Percentiles rank a stretch among this genome's conserved stretches.
phyloP scores from a whole-genome alignment of 2,113 vertebrate species.

The Crotalus helleri region DNA sequence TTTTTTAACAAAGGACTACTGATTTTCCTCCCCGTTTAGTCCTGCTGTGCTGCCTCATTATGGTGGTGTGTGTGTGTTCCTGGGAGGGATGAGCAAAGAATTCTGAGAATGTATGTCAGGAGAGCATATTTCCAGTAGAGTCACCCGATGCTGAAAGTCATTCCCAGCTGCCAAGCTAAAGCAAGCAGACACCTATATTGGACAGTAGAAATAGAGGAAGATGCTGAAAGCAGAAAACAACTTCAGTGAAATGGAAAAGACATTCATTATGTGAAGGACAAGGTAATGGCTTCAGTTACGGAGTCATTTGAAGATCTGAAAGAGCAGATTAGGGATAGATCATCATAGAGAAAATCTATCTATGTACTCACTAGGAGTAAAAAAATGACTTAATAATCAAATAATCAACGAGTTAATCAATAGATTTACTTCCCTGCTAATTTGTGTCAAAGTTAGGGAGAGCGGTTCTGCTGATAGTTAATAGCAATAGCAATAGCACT shows the following conservation, averaged over 20 bases:
- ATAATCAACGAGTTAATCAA: neutral
- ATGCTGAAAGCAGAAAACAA: neutral
- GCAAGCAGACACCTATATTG: neutral
- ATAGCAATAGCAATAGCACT: neutral
- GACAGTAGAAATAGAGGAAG: neutral
- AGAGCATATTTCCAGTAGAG: neutral
- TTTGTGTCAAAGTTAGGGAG: neutral
- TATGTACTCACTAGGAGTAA: neutral
- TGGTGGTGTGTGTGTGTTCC: neutral
- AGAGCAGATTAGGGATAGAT: neutral
- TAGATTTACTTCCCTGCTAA: neutral
- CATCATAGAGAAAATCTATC: neutral
- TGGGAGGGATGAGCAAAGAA: neutral
- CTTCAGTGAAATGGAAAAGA: neutral
- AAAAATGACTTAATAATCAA: neutral
- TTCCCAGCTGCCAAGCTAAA: neutral
- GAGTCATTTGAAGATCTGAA: neutral
- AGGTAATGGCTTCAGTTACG: neutral
- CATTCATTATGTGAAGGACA: neutral
- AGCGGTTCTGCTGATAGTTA: neutral
- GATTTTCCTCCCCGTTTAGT: neutral
- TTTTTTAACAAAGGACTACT: neutral
- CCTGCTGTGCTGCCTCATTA: neutral
- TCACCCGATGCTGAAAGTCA: neutral
- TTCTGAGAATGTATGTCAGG: neutral